Evolutionary conservation across 2,888 invertebrate species (phyloP).

Genomic region (Calameuta idolon): DNA sequence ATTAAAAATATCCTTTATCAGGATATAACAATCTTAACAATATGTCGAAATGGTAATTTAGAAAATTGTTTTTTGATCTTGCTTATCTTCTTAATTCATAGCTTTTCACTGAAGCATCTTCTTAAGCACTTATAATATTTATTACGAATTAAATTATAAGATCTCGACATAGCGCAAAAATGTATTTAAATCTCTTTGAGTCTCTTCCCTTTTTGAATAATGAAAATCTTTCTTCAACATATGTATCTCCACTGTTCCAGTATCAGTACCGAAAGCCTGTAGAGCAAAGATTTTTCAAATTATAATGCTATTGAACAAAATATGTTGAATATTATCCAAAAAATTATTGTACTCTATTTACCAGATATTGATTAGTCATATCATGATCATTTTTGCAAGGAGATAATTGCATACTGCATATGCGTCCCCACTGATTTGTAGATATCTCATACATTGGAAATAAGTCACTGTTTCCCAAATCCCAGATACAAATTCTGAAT

Average conservation of each 20-base stretch:
- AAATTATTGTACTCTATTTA: conserved; percentile 46
- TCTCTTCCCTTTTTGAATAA: conserved; percentile 58
- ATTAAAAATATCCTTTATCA: neutral
- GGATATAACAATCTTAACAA: neutral
- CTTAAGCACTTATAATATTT: neutral
- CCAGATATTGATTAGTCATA: conserved; percentile 66
- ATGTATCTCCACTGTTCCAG: conserved; percentile 67
- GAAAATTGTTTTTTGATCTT: neutral
- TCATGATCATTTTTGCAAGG: conserved; percentile 57
- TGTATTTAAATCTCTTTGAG: conserved; percentile 64
- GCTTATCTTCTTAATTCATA: neutral
- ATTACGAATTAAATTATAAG: conserved; percentile 42
- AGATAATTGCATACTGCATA: conserved; percentile 67
- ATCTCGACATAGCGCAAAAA: conserved; percentile 68
- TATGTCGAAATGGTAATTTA: neutral
- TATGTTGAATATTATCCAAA: conserved; percentile 13
- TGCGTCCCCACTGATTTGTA: conserved; percentile 59
- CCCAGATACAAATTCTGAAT: conserved; percentile 70
- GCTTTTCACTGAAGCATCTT: neutral
- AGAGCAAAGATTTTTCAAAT: conserved; percentile 39
- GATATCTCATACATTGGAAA: conserved; percentile 67
- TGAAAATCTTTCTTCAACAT: conserved; percentile 66
- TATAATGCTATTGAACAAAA: conserved; percentile 8
- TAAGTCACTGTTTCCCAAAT: conserved; percentile 69
- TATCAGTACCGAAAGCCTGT: conserved; percentile 68